Evolutionary conservation across 2,797 vertebrate genomes (phyloP), one percentile per base, ranked within the genome.

Genomic region (Margarornis squamiger): DNA sequence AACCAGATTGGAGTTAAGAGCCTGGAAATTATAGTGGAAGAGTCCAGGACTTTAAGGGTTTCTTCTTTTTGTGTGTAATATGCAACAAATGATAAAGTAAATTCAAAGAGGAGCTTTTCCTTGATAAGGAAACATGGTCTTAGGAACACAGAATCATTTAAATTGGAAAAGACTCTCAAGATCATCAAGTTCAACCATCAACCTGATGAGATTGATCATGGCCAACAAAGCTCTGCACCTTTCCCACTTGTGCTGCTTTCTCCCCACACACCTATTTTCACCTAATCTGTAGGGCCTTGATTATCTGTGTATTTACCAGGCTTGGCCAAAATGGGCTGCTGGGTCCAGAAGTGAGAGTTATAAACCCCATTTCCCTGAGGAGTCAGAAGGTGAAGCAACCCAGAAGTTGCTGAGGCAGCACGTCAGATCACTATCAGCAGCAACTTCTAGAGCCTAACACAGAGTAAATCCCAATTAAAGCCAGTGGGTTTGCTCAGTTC

Each of bases 171-270:
- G n/a, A 48, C 24, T 12, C n/a, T 26, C 9, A 20, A 34, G 45
- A 41, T 29, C 14, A 3, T 5, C 2, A 4, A 48, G 18, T 54
- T 10, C 59, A 54, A 0, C 18, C 48, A 55, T 36, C 75, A 46
- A 1, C 29, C 10, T 16, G n/a, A 8, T 48, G 65, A 27, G 22
- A 54, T 0, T 18, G 43, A 32, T 12, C 59, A 7, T 0, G 1
- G 32, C n/a, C 84, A 62, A 3, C 29, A 43, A 48, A 45, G 46
- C 16, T 43, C 22, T 76, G 39, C 22, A 55, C n/a, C 21, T 3
- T 55, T 41, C 59, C 48, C 39, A 59, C 0, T 7, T 29, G 16
- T 10, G 66, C 20, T 55, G 4, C 58, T 95, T 57, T 34, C 55
- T 70, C 62, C 39, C 57, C 71, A 82, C 39, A 43, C 22, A 19